Conservation (phyloP, 2,113 vertebrate species). For the Chroicocephalus ridibundus region DNA sequence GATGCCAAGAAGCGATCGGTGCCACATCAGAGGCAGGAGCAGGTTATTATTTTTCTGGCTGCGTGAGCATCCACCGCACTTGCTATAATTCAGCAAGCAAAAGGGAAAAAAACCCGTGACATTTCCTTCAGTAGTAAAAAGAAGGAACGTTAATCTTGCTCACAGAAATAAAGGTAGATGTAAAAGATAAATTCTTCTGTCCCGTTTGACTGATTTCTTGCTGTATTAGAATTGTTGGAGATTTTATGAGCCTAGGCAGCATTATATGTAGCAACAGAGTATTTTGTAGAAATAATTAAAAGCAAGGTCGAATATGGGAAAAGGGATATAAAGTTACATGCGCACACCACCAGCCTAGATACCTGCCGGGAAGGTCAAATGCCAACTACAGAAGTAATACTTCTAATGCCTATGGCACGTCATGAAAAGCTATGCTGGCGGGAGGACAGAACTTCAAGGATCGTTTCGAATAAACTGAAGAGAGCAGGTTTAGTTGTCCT, state of each 20-base stretch:
- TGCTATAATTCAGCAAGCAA: neutral
- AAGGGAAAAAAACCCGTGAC: neutral
- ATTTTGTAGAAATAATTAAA: neutral
- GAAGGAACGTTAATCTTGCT: neutral
- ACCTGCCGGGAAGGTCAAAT: neutral
- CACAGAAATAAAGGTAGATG: neutral
- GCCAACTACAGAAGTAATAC: neutral
- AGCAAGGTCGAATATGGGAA: neutral
- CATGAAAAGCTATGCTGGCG: neutral
- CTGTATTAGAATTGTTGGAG: neutral
- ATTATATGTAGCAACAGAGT: neutral
- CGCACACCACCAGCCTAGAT: neutral
- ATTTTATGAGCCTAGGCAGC: neutral
- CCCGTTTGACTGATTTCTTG: neutral
- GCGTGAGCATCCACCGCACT: neutral
- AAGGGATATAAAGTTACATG: neutral
- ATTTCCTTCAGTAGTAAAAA: constrained; percentile 4
- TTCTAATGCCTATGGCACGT: neutral
- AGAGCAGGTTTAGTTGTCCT: neutral
- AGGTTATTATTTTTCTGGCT: neutral
- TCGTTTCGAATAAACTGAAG: neutral
- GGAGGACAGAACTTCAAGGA: neutral
- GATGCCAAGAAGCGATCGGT: neutral
- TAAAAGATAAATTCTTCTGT: neutral
- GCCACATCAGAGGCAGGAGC: neutral